Conservation (phyloP, 2,113 vertebrate genomes). For the Myrmophylax atrothorax region DNA sequence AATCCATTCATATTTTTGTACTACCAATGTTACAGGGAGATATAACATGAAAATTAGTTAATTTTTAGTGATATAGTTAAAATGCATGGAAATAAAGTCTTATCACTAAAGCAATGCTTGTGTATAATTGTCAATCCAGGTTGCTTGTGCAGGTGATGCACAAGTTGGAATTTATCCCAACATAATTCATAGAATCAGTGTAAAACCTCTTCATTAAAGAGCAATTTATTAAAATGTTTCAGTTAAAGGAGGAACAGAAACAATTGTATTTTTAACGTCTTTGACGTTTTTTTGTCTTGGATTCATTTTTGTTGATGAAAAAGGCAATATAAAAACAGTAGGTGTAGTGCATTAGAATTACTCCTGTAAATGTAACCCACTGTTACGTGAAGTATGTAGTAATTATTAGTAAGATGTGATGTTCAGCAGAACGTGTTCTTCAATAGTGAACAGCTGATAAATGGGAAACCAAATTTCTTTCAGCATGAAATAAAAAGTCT, state of each 20-base stretch:
- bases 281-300: neutral
- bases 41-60: neutral
- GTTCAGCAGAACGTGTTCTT: neutral
- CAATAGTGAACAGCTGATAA: neutral
- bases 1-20: neutral
- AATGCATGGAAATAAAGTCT: neutral
- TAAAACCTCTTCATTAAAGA: neutral
- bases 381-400: neutral
- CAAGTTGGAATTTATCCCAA: neutral
- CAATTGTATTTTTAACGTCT: neutral
- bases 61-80: neutral
- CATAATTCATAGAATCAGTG: neutral
- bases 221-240: neutral
- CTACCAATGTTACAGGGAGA: neutral
- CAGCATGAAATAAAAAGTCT: neutral
- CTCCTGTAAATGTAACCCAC: neutral
- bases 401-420: neutral
- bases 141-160: neutral
- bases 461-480: neutral
- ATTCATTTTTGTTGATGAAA: neutral
- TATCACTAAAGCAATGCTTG: neutral
- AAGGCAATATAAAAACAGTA: neutral
- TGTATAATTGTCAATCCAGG: neutral
- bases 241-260: neutral
- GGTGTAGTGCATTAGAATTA: neutral